A percentile compares a stretch with the other conserved stretches of the same genome.
Evolutionary conservation across 35 echinoderm and acorn worm genomes (phyloP).

Genomic region (Lytechinus variegatus): DNA sequence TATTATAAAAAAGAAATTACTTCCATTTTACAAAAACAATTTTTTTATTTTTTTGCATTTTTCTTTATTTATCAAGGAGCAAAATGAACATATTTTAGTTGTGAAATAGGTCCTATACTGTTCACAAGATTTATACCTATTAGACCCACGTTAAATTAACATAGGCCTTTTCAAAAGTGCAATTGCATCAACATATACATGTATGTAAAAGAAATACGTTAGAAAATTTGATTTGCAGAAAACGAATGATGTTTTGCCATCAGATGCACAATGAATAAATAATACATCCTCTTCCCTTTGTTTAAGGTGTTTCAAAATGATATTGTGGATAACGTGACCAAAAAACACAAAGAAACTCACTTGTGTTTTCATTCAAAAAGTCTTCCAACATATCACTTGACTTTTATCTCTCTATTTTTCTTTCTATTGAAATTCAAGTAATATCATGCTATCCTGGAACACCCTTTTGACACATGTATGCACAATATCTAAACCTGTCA

Average conservation of each 20-base stretch:
- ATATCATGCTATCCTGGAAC: background rate
- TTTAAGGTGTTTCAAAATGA: background rate
- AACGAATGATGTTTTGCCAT: background rate
- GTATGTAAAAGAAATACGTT: background rate
- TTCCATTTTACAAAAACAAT: too few relatives aligned
- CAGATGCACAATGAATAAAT: background rate
- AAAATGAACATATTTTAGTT: too few relatives aligned
- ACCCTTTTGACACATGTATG: constrained; percentile 24
- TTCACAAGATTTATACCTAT: too few relatives aligned
- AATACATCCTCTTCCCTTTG: background rate
- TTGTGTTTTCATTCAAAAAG: background rate
- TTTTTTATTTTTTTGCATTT: too few relatives aligned
- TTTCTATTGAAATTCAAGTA: background rate
- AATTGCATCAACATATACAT: background rate
- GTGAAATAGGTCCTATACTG: too few relatives aligned
- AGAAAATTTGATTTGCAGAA: background rate
- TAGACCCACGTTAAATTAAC: too few relatives aligned
- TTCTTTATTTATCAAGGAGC: too few relatives aligned
- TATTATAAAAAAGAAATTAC: background rate
- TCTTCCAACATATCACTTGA: background rate
- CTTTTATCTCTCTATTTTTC: background rate
- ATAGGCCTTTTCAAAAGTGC: background rate
- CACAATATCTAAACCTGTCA: constrained; percentile 38
- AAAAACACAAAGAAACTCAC: background rate
- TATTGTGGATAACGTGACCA: background rate